These are phyloP conservation scores for Actinia equina DNA, from an alignment of 64 coral and sea anemone genomes.

Conservation along the genomic window DNA sequence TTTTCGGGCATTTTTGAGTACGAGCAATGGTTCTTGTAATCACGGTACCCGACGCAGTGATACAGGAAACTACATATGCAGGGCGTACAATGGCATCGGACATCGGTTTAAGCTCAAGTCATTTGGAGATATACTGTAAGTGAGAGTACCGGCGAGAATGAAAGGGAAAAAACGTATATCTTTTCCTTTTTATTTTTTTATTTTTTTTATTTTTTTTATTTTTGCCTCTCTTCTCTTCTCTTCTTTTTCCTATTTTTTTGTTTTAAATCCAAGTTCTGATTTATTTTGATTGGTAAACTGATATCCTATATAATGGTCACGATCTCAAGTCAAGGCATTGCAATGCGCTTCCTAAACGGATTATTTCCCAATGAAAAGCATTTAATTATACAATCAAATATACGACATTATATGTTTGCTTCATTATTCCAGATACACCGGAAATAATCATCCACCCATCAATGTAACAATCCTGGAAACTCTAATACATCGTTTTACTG, in stretches of 20 bases:
- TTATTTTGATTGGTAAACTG: too few relatives aligned
- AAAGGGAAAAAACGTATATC: too few relatives aligned
- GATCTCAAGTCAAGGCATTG: too few relatives aligned
- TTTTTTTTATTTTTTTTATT: too few relatives aligned
- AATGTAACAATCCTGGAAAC: background rate
- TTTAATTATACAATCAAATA: background rate
- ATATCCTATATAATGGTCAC: too few relatives aligned
- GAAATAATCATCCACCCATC: background rate
- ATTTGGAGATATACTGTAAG: slow-evolving; percentile 35
- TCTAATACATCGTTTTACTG: background rate
- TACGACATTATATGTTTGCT: background rate
- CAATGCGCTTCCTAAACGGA: too few relatives aligned
- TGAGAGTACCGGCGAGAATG: too few relatives aligned
- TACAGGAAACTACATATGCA: slow-evolving; percentile 25
- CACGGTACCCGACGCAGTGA: background rate
- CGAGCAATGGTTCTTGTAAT: background rate
- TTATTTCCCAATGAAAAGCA: too few relatives aligned
- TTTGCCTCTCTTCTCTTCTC: too few relatives aligned
- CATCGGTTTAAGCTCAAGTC: background rate
- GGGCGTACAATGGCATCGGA: slow-evolving; percentile 24
- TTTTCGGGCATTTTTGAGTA: background rate
- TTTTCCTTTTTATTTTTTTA: too few relatives aligned
- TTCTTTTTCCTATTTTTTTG: too few relatives aligned
- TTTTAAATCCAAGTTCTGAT: too few relatives aligned
- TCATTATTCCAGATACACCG: background rate